Conservation (phyloP, 2,888 invertebrate genomes). For the Adela reaumurella region DNA sequence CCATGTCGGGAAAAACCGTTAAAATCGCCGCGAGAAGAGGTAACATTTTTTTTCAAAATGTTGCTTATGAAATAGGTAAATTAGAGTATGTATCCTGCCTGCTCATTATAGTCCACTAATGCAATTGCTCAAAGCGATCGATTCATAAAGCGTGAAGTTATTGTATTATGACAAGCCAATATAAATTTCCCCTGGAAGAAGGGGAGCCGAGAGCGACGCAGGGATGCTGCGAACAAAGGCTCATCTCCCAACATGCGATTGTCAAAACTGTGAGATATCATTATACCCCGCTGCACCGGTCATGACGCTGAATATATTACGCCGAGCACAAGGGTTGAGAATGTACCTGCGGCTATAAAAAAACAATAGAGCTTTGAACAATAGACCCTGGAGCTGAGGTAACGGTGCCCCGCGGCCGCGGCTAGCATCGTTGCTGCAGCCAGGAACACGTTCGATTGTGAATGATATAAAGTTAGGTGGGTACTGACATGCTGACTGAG, state of each 20-base stretch:
- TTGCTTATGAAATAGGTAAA: neutral
- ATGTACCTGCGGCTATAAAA: neutral
- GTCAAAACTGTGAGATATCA: slow-evolving; percentile 43
- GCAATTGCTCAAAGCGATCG: slow-evolving; percentile 28
- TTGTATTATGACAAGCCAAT: slow-evolving; percentile 54
- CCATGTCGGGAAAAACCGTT: too few relatives aligned
- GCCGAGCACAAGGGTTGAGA: slow-evolving; percentile 29
- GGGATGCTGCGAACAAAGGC: slow-evolving; percentile 50
- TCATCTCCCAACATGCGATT: slow-evolving; percentile 32
- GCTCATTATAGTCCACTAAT: too few relatives aligned
- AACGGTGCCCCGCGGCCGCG: too few relatives aligned
- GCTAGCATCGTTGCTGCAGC: too few relatives aligned
- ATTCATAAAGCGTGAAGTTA: slow-evolving; percentile 54
- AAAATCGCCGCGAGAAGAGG: too few relatives aligned
- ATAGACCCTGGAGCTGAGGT: neutral
- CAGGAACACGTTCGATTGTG: too few relatives aligned
- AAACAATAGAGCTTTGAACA: neutral
- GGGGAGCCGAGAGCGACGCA: slow-evolving; percentile 31
- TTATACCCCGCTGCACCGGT: slow-evolving; percentile 31
- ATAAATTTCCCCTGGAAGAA: slow-evolving; percentile 28
- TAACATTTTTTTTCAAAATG: slow-evolving; percentile 1
- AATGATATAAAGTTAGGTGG: too few relatives aligned
- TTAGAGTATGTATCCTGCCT: too few relatives aligned
- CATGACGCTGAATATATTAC: slow-evolving; percentile 24
- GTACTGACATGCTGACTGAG: too few relatives aligned